Percentiles rank a stretch among this genome's conserved stretches.
phyloP scores from a whole-genome alignment of 2,888 invertebrate genomes.

The Steinernema scapterisci region DNA sequence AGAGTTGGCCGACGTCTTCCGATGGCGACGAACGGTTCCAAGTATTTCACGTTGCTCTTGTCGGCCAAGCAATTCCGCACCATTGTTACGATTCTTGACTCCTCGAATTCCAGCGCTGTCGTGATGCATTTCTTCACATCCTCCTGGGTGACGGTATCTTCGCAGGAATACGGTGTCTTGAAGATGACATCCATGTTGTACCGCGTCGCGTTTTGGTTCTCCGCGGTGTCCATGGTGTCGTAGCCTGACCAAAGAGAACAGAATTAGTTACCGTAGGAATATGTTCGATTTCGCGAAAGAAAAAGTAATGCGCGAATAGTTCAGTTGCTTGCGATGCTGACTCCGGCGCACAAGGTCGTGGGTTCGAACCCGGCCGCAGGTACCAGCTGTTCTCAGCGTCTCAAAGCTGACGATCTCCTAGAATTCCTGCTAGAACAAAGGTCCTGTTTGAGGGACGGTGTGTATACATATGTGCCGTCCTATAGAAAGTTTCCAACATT shows the following conservation, averaged over 20 bases:
- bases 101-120: not conserved
- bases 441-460: conserved; percentile 25
- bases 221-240: no score
- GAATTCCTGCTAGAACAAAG: conserved; percentile 14
- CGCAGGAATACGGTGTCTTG: not conserved
- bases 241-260: no score
- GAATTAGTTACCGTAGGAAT: no score
- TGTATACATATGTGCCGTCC: conserved; percentile 22
- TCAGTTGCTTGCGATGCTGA: not conserved
- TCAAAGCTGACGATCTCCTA: conserved; percentile 20
- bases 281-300: no score
- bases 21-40: not conserved
- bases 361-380: conserved; percentile 20
- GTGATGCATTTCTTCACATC: not conserved
- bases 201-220: no score
- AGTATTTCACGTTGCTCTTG: not conserved
- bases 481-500: conserved; percentile 28
- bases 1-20: not conserved
- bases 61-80: not conserved
- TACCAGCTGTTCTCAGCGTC: conserved; percentile 23
- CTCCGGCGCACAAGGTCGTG: not conserved
- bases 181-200: not conserved
- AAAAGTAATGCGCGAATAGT: not conserved
- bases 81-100: not conserved
- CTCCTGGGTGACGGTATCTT: not conserved